Evolutionary conservation across 2,888 invertebrate genomes (phyloP), one percentile per base, ranked within the genome.

Genomic region (Calameuta idolon): DNA sequence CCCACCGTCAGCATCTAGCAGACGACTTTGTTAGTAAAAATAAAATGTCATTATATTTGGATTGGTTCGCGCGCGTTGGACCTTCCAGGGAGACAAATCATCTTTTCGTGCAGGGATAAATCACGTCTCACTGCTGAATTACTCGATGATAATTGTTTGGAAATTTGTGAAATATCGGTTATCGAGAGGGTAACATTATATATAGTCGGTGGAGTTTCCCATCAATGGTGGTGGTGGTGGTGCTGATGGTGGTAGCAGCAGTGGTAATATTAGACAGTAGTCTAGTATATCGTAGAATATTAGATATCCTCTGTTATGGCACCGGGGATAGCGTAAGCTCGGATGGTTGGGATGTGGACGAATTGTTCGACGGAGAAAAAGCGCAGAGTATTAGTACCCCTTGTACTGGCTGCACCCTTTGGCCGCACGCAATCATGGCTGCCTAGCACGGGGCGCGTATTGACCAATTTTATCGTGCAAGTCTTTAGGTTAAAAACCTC

Each of bases 351-450:
- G 23, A 23, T 55, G 55, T 9, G 55, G 15, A 55, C 55, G 55
- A 23, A 2, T 23, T 23, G 9, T 55, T 23, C 55, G 55, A 55
- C 55, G 23, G 23, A 55, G 23, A 55, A 55, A 55, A 9, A 15
- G 55, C 55, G 23, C 55, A 55, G 23, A 55, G 55, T 15, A 23
- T 55, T 55, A 76, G 76, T 69, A 79, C 80, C 79, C 83, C 81
- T 83, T 83, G 83, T 82, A 81, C 79, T 79, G 83, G 82, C 85
- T 87, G 85, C 90, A 90, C 90, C 89, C 90, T 88, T 87, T 81
- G 83, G 85, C 84, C 82, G 85, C 89, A 85, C 87, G 88, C 89
- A 89, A 90, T 90, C 86, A 91, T 91, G 91, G 91, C 91, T 89
- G 89, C 88, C 90, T 88, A 86, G 85, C 84, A 84, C 85, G 86